A percentile compares a stretch with the other conserved stretches of the same genome.
Conservation (phyloP, 1,140 invertebrate genomes). For the Himalopsyche phryganea region DNA sequence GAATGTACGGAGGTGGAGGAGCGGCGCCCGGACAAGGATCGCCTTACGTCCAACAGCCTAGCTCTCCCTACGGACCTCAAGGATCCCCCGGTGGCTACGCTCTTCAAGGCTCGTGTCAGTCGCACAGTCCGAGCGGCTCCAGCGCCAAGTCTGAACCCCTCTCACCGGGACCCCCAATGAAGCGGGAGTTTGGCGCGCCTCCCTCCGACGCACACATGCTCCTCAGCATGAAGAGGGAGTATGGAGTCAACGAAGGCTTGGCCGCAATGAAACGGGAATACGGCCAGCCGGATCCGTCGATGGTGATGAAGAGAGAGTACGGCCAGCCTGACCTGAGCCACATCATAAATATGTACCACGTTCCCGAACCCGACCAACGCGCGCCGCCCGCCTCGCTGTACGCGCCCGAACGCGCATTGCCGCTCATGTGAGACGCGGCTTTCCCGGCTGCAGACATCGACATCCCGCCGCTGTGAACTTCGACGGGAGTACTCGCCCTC, state of each 20-base stretch:
- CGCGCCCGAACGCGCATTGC: constrained; percentile 43
- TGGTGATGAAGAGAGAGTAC: constrained; percentile 68
- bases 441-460: constrained; percentile 55
- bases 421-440: constrained; percentile 54
- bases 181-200: constrained; percentile 61
- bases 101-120: constrained; percentile 62
- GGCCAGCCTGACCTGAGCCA: constrained; percentile 57
- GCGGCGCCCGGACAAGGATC: constrained; percentile 53
- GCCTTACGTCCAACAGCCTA: constrained; percentile 59
- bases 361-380: constrained; percentile 53
- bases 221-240: constrained; percentile 66
- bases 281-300: constrained; percentile 65
- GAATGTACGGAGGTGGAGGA: constrained; percentile 55
- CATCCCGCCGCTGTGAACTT: constrained; percentile 52
- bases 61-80: constrained; percentile 61
- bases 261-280: constrained; percentile 72
- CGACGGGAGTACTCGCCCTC: neutral
- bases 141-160: constrained; percentile 83
- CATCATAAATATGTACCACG: constrained; percentile 63
- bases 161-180: constrained; percentile 65
- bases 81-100: constrained; percentile 61
- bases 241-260: constrained; percentile 58
- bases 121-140: constrained; percentile 75
- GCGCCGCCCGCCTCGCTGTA: constrained; percentile 48
- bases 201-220: constrained; percentile 41